phyloP scores from a whole-genome alignment of 2,888 invertebrate species.

The Petrolisthes cinctipes region DNA sequence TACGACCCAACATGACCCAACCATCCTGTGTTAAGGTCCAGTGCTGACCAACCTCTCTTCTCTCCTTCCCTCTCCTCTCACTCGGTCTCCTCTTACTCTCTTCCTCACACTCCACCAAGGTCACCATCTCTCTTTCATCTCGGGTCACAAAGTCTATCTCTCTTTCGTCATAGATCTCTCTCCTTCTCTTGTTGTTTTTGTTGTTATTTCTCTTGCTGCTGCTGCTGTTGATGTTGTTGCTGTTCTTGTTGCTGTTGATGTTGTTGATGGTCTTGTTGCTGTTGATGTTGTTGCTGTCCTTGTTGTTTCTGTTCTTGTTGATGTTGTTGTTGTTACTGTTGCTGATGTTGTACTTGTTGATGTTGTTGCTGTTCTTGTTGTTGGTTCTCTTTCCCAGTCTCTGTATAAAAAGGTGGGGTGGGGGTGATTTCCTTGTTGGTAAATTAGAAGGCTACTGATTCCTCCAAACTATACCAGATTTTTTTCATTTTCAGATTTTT shows the following conservation, averaged over 20 bases:
- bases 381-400: background rate
- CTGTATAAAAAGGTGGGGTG: background rate
- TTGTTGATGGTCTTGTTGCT: too few species aligned
- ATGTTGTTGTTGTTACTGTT: too few species aligned
- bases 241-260: too few species aligned
- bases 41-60: conserved; percentile 1
- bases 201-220: background rate
- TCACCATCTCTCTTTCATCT: background rate
- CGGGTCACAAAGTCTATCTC: background rate
- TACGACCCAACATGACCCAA: background rate
- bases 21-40: conserved; percentile 32
- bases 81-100: background rate
- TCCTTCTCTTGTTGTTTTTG: background rate
- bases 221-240: too few species aligned
- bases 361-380: background rate
- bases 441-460: too few species aligned
- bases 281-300: background rate
- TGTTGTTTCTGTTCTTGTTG: background rate
- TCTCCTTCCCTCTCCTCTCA: too few species aligned
- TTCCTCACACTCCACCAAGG: background rate
- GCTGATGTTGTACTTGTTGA: too few species aligned
- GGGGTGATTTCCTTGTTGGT: too few species aligned
- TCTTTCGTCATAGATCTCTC: background rate
- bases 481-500: too few species aligned
- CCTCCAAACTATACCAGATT: too few species aligned